Evolutionary conservation across 2,797 vertebrate species (phyloP).

Genomic region (Ficedula albicollis): DNA sequence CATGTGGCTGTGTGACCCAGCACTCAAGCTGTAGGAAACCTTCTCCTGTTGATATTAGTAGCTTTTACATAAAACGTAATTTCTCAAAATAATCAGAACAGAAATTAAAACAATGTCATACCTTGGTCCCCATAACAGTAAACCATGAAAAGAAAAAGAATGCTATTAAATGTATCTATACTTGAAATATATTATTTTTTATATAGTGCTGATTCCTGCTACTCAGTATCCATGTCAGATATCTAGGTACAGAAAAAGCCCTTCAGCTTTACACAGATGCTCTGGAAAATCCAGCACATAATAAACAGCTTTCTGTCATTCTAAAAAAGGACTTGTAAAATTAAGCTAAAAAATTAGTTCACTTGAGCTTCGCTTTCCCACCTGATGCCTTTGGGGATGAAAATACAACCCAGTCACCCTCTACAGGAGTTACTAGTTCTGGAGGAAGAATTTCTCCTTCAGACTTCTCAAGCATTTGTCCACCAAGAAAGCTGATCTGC

Average conservation of each 20-base stretch:
- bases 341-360: neutral
- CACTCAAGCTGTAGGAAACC: neutral
- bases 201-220: neutral
- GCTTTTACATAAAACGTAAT: neutral
- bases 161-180: neutral
- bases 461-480: slow-evolving; percentile 67
- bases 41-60: neutral
- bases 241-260: neutral
- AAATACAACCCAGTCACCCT: slow-evolving; percentile 90
- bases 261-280: neutral
- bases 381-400: slow-evolving; percentile 93
- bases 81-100: neutral
- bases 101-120: neutral
- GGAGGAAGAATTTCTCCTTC: slow-evolving; percentile 75
- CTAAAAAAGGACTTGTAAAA: neutral
- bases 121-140: neutral
- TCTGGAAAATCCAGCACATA: neutral
- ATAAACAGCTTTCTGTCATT: neutral
- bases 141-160: neutral
- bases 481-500: slow-evolving; percentile 84
- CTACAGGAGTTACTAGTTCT: slow-evolving; percentile 84
- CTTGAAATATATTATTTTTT: neutral
- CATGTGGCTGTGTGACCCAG: neutral
- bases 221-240: neutral
- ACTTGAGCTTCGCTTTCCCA: slow-evolving; percentile 50